Evolutionary conservation across 2,888 invertebrate genomes (phyloP), one percentile per base, ranked within the genome.

Genomic region (Pandemis heparana): DNA sequence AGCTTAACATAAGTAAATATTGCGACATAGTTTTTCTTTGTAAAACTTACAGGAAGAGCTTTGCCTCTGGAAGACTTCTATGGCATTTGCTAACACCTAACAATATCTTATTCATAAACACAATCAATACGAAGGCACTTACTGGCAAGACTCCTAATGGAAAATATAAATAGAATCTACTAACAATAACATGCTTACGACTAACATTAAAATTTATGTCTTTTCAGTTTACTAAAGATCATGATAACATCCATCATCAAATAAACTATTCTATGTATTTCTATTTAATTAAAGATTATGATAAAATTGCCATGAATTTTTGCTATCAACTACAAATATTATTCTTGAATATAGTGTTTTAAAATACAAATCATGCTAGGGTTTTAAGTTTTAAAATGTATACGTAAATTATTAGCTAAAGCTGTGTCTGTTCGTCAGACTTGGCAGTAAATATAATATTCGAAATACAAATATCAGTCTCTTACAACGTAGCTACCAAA

Each of bases 141-240:
- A 82, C 79, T 86, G 87, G 87, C 87, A 87, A 87, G 86, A 85
- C 23, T 71, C 61, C 38, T 69, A 59, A 16, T 39, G 32, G 9
- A 46, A 46, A 23, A 68, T 62, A 63, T 72, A 68, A 72, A 68
- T 72, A 68, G 32, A 68, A 18, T 66, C 16, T 39, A 53, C 16
- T 53, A 16, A 18, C 16, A 65, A 38, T 32, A 64, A 48, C 23
- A 32, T 32, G 0, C 18, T 48, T 64, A 48, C 14, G 38, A 14
- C 48, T 5, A 48, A 9, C 48, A 9, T 48, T 64, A 46, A 48
- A 64, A 43, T 51, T 16, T 51, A 51, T 62, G 18, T 62, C 43
- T 62, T 43, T 62, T 43, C 43, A 18, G 18, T 23, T 62, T 62
- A 62, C 56, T 43, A n/a, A 62, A 62, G 41, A 62, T 62, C 18